Evolutionary conservation across 1,140 invertebrate species (phyloP).

Genomic region (Oryctes rhinoceros): DNA sequence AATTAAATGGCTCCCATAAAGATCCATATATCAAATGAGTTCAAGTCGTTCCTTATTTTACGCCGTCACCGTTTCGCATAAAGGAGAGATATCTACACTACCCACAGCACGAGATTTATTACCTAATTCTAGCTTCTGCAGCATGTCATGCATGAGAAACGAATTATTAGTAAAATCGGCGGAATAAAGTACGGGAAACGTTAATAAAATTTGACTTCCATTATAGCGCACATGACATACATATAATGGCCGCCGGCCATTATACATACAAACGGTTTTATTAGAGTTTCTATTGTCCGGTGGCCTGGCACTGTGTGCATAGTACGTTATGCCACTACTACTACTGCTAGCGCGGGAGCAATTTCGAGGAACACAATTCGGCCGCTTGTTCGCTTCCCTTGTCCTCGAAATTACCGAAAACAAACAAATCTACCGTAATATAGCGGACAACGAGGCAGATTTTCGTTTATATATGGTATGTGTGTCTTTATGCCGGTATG

Average conservation of each 20-base stretch:
- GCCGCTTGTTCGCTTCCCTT: background rate
- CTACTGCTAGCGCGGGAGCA: background rate
- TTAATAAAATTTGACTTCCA: background rate
- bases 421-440: slow-evolving; percentile 5
- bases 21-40: no score
- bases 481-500: background rate
- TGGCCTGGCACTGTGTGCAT: background rate
- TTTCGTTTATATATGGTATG: background rate
- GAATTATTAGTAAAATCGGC: background rate
- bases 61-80: no score
- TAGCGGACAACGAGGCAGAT: background rate
- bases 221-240: slow-evolving; percentile 1
- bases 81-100: no score
- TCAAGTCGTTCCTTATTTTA: no score
- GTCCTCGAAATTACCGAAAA: background rate
- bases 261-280: slow-evolving; percentile 11
- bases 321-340: background rate
- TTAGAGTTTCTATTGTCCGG: slow-evolving; percentile 10
- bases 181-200: slow-evolving; percentile 3
- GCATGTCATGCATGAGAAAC: background rate
- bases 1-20: no score
- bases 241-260: background rate
- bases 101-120: no score
- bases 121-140: no score
- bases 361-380: background rate